phyloP scores from a whole-genome alignment of 1,140 invertebrate genomes.

The Trypoxylus dichotomus region DNA sequence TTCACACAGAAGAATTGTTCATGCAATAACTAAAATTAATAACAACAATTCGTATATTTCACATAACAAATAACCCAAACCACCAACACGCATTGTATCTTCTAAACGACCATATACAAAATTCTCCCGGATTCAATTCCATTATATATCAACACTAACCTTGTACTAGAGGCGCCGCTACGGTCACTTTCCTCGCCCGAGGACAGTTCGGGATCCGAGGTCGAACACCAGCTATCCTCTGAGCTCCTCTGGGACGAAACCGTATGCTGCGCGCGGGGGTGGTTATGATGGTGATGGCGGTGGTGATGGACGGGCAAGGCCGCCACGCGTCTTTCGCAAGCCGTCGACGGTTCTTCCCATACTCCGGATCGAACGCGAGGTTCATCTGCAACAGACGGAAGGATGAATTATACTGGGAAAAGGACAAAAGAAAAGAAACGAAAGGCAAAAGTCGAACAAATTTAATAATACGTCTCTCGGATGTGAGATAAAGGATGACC shows the following conservation, averaged over 20 bases:
- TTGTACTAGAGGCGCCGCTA: conserved; percentile 59
- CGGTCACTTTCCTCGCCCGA: conserved; percentile 66
- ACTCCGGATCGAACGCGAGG: conserved; percentile 60
- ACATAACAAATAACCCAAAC: too few species aligned
- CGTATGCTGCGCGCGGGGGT: conserved; percentile 48
- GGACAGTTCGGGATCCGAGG: conserved; percentile 63
- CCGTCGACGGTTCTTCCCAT: conserved; percentile 59
- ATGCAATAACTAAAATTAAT: too few species aligned
- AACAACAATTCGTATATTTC: too few species aligned
- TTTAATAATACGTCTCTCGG: too few species aligned
- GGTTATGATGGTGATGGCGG: conserved; percentile 37
- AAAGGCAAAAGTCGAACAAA: too few species aligned
- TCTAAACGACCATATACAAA: too few species aligned
- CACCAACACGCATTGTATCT: too few species aligned
- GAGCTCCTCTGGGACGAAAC: conserved; percentile 56
- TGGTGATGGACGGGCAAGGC: conserved; percentile 45
- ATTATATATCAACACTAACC: conserved; percentile 47
- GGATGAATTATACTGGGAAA: background rate
- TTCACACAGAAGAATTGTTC: too few species aligned
- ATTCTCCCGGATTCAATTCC: too few species aligned
- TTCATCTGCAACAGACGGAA: conserved; percentile 57
- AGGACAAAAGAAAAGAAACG: background rate
- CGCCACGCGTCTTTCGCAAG: conserved; percentile 54
- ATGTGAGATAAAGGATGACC: too few species aligned
- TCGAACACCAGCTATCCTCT: conserved; percentile 63